phyloP scores from a whole-genome alignment of 2,888 invertebrate species.

The Mythimna pallens region DNA sequence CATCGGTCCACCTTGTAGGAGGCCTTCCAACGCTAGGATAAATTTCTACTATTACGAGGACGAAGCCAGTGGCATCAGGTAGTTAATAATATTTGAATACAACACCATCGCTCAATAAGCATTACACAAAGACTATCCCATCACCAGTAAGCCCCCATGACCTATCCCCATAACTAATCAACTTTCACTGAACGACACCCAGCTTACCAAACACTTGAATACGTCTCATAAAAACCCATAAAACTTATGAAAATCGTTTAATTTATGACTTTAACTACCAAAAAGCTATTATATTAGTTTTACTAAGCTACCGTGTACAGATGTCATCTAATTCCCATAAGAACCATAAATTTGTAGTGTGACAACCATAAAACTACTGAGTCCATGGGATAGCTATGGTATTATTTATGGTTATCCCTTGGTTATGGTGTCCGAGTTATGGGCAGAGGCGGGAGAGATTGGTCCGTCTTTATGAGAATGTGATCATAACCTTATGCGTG shows the following conservation, averaged over 20 bases:
- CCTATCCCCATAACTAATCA: constrained; percentile 46
- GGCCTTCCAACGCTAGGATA: too few relatives aligned
- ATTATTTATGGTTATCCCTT: constrained; percentile 82
- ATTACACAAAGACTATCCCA: constrained; percentile 24
- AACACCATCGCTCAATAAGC: not conserved
- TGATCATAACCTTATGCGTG: not conserved
- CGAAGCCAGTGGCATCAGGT: too few relatives aligned
- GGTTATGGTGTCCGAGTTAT: constrained; percentile 52
- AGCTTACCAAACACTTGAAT: constrained; percentile 36
- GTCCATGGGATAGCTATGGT: constrained; percentile 72
- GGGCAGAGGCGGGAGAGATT: constrained; percentile 19
- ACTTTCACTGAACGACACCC: constrained; percentile 43
- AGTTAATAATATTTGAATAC: not conserved
- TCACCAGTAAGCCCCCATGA: constrained; percentile 40
- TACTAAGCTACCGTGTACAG: constrained; percentile 59
- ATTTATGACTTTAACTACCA: constrained; percentile 57
- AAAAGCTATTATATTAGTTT: constrained; percentile 53
- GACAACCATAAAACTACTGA: constrained; percentile 82
- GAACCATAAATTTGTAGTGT: constrained; percentile 77
- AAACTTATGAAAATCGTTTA: constrained; percentile 59
- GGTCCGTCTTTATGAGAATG: not conserved
- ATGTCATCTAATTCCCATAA: constrained; percentile 54
- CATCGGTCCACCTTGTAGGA: too few relatives aligned
- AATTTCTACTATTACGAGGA: too few relatives aligned
- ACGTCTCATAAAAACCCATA: constrained; percentile 50